Base-by-base conservation (phyloP, 1,140 invertebrate species). In the Lamellibrachia luymesi region DNA sequence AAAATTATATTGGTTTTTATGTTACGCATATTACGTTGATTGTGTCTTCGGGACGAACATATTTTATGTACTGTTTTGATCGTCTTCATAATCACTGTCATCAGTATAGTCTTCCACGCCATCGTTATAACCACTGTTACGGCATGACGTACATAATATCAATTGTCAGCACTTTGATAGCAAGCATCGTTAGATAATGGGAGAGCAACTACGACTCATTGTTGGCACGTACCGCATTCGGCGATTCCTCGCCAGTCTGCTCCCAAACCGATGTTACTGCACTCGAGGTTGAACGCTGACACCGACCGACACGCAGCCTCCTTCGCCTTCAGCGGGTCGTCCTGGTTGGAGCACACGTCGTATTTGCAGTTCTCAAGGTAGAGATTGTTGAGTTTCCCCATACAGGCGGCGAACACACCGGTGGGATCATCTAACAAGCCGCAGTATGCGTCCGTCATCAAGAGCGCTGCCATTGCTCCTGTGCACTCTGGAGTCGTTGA, bases 281-380 rank as follows among this genome's bases (percentile, higher is more conserved):
- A 91, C 91, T 91, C 49, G 2, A 51, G 2, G 25, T 49, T 51
- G 51, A 91, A 51, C 2, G 91, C 91, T 22, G 38, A 13, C 49
- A 91, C 2, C 6, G 49, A 50, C 22, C 91, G 49, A 49, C 91
- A 91, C 2, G 91, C 91, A 25, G 91, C 91, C 27, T 91, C 49
- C 91, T 91, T 91, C 91, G 51, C 51, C 17, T 91, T 51, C 17
- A 50, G 13, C 49, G 91, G 91, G 91, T 91, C 91, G 4, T 25
- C 91, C 51, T 91, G 91, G 49, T 50, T 49, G 49, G 91, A 50
- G 17, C 91, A 91, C 25, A 91, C 91, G 91, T 91, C 91, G 25
- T 50, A 91, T 13, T 50, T 49, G 91, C 91, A 91, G 91, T 91
- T 91, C 22, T 91, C 91, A 10, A 80, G 13, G 64, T 80, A 80